Conservation (phyloP, 2,888 invertebrate genomes). For the Xiphydria camelus region DNA sequence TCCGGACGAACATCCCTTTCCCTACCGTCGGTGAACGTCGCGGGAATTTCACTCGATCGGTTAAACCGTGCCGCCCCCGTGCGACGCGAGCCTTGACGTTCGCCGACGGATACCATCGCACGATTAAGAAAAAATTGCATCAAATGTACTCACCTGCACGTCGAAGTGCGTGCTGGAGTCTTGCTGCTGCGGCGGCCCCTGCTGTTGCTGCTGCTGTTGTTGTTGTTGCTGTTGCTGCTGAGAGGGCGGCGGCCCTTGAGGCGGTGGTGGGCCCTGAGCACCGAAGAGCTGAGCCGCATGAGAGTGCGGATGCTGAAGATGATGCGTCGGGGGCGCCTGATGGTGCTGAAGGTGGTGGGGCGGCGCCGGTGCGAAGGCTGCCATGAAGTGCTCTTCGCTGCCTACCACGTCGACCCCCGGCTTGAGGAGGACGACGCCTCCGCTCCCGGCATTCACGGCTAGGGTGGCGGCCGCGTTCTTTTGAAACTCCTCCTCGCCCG, state of each 20-base stretch:
- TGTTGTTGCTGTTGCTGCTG: slow-evolving; percentile 55
- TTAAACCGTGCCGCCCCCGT: no score
- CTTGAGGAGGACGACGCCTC: slow-evolving; percentile 61
- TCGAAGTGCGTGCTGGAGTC: slow-evolving; percentile 54
- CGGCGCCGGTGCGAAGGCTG: slow-evolving; percentile 57
- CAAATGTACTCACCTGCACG: slow-evolving; percentile 46
- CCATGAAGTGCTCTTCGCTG: slow-evolving; percentile 55
- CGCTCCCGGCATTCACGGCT: slow-evolving; percentile 49
- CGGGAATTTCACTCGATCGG: slow-evolving; percentile 12
- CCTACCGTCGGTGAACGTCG: no score
- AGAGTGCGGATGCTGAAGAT: slow-evolving; percentile 61
- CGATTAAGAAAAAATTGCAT: neutral
- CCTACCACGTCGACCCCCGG: slow-evolving; percentile 58
- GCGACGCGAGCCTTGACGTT: no score
- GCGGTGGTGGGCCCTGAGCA: slow-evolving; percentile 52
- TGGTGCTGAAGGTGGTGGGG: slow-evolving; percentile 62
- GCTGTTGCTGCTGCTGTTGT: slow-evolving; percentile 49
- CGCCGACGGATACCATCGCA: no score
- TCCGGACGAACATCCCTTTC: no score
- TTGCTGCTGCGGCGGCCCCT: slow-evolving; percentile 50
- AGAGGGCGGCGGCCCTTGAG: slow-evolving; percentile 51
- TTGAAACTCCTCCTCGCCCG: slow-evolving; percentile 80
- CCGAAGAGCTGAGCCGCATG: slow-evolving; percentile 59
- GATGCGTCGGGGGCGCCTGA: slow-evolving; percentile 59
- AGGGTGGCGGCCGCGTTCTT: slow-evolving; percentile 60